Evolutionary conservation across 2,113 vertebrate genomes (phyloP).

Genomic region (Galbula dea): DNA sequence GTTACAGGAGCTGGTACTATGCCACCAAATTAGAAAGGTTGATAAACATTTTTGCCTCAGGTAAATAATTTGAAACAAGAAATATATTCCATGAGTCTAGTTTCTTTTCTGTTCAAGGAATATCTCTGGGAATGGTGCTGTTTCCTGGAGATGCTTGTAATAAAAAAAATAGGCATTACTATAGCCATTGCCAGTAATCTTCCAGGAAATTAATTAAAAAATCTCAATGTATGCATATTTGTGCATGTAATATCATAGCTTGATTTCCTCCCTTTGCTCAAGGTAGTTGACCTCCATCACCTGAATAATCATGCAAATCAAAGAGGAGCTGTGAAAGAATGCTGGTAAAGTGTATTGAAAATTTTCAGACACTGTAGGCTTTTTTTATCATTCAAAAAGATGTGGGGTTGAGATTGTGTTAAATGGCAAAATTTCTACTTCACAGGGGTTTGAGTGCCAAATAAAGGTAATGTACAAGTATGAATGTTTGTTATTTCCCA

Average conservation of each 20-base stretch:
- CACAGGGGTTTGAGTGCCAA: constrained; percentile 34
- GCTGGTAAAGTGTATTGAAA: neutral
- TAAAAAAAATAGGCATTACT: constrained; percentile 15
- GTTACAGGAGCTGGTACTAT: neutral
- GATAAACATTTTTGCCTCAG: constrained; percentile 10
- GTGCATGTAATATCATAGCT: neutral
- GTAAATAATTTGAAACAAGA: constrained; percentile 14
- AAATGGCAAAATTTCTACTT: constrained; percentile 52
- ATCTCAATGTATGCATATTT: neutral
- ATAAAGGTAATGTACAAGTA: constrained; percentile 60
- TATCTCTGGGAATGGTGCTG: neutral
- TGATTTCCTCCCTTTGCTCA: constrained; percentile 13
- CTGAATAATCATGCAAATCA: constrained; percentile 29
- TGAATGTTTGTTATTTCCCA: constrained; percentile 39
- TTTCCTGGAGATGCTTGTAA: constrained; percentile 17
- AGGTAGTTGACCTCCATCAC: constrained; percentile 40
- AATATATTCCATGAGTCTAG: neutral
- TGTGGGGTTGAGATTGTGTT: constrained; percentile 30
- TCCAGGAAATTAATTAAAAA: neutral
- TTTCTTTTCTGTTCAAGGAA: constrained; percentile 24
- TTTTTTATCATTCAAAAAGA: constrained; percentile 8
- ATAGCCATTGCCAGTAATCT: constrained; percentile 4
- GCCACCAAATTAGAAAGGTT: neutral
- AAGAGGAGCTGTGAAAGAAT: neutral
- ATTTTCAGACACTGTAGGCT: neutral